These are phyloP conservation scores for Pelecanoides urinatrix DNA, from an alignment of 2,113 vertebrate species.

Conservation along the genomic window DNA sequence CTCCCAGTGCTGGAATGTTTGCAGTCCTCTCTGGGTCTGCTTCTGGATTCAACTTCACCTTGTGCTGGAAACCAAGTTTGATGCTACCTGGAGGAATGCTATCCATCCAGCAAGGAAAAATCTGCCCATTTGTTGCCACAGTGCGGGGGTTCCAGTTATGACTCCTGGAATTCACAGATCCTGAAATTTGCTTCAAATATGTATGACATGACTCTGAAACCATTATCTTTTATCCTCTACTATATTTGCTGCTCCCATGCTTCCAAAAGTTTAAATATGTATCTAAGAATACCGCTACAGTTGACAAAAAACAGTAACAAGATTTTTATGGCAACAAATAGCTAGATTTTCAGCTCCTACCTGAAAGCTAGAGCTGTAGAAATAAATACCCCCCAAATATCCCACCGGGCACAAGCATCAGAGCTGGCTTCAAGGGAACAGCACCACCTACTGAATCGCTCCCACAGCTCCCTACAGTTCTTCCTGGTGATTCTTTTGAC, in stretches of 20 bases:
- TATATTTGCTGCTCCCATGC: neutral
- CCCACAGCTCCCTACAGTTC: neutral
- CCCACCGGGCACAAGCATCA: neutral
- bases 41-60: neutral
- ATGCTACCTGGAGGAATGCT: neutral
- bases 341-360: neutral
- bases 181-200: neutral
- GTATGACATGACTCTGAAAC: neutral
- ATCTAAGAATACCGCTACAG: neutral
- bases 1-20: neutral
- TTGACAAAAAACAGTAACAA: neutral
- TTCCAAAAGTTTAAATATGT: neutral
- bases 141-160: rapidly evolving
- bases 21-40: neutral
- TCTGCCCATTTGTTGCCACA: neutral
- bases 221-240: neutral
- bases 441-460: neutral
- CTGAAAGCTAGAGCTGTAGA: neutral
- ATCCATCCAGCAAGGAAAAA: neutral
- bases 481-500: neutral
- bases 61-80: neutral
- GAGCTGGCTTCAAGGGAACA: conserved; percentile 6
- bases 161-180: neutral
- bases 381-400: neutral
- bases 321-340: neutral